Evolutionary conservation across 2,113 vertebrate species (phyloP).

Genomic region (Willisornis vidua): DNA sequence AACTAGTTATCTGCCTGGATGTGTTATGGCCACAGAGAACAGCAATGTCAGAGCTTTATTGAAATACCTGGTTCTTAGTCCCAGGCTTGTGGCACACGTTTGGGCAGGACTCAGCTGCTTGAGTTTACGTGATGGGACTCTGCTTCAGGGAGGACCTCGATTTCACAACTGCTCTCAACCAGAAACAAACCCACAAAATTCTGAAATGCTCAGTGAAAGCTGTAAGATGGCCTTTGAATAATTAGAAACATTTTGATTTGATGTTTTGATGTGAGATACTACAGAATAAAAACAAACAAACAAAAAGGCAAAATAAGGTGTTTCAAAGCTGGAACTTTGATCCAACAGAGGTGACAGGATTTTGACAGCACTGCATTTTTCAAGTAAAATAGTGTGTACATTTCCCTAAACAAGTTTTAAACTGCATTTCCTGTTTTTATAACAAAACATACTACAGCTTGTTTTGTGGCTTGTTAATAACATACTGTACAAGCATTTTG

Average conservation of each 20-base stretch:
- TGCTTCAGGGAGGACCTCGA: background rate
- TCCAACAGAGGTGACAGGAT: background rate
- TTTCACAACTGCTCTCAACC: background rate
- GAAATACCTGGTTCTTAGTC: background rate
- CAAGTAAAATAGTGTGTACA: background rate
- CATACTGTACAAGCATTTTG: background rate
- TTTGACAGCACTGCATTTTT: constrained; percentile 29
- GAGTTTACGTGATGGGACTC: background rate
- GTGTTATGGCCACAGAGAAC: background rate
- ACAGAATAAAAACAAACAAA: background rate
- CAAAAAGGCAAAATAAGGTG: background rate
- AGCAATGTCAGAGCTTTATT: background rate
- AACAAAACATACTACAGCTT: background rate
- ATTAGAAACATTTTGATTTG: background rate
- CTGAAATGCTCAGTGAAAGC: background rate
- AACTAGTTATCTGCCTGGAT: background rate
- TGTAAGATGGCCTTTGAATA: background rate
- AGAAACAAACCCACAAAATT: constrained; percentile 4
- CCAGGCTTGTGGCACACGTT: background rate
- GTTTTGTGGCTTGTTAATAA: background rate
- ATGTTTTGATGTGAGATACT: background rate
- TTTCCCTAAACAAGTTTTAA: constrained; percentile 19
- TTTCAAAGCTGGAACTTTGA: background rate
- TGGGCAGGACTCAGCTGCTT: background rate
- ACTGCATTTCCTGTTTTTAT: background rate